Base-by-base conservation (phyloP, 2,888 invertebrate species). In the Epistrophe eligans region DNA sequence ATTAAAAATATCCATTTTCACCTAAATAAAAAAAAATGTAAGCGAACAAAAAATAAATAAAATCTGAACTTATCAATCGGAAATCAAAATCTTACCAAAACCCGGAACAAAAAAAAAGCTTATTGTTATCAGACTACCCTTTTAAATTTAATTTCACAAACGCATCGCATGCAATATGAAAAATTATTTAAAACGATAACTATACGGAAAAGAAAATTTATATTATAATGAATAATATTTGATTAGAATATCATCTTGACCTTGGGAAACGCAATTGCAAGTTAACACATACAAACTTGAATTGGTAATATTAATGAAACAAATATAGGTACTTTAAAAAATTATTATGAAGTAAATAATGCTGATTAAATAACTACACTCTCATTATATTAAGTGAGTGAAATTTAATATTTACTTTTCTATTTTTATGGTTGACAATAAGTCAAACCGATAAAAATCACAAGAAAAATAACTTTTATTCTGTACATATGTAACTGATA, bases 231-330 rank as follows among this genome's bases (percentile, higher is more conserved):
- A 32, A 74, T 62, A 64, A 73, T 55, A 55, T 77, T 40, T 50
- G 32, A 84, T 80, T 73, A 73, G 58, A 80, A 81, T 77, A 85
- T 83, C 83, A 83, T 87, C 83, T 79, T 83, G 72, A 87, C 87
- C 87, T 83, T 87, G 87, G 13, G 19, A 72, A 87, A 87, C 79
- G 82, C 76, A 85, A 85, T 73, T 85, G 77, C 85, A 77, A 57
- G 19, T 48, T 24, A 28, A 60, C 50, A 52, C 67, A 19, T 11
- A 32, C 70, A 28, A 28, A 32, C 32, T 55, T 55, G 0, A 55
- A n/a, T 55, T 19, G 9, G 7, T 50, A 19, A n/a, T n/a, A n/a
- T 13, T 24, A 70, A 76, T 60, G 9, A 72, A 38, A 48, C 40
- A 52, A 38, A 60, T 15, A n/a, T n/a, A n/a, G n/a, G n/a, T n/a